Evolutionary conservation across 2,888 invertebrate genomes (phyloP), one percentile per base, ranked within the genome.

Genomic region (Mantis religiosa): DNA sequence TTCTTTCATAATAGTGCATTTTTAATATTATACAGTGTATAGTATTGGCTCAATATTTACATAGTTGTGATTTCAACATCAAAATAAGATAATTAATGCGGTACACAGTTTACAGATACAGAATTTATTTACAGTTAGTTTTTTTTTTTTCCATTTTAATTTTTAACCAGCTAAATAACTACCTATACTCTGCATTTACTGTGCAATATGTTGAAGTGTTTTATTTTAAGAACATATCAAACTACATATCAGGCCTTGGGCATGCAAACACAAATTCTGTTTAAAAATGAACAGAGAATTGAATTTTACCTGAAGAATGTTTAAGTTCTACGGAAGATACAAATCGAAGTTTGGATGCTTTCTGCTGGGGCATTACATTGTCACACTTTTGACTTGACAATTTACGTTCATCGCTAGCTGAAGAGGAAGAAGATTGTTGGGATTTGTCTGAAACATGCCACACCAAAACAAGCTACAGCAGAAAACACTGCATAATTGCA

Each of bases 301-400:
- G 20, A 71, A 90, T 92, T 91, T 93, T 95, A 96, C 96, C 96
- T 93, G 97, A 96, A 90, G 96, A 96, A 93, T 96, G 95, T 92
- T 96, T 96, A 93, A 96, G 96, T 93, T 97, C 97, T 91, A 97
- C 97, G 85, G 97, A 97, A 90, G 97, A 96, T 89, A 97, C 97
- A 94, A 97, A 97, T 91, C 97, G 95, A 91, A 97, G 94, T 94
- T 97, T 97, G 90, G 96, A 96, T 92, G 95, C 93, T 93, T 94
- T 95, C 93, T 94, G 93, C 91, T 94, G 94, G 92, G 93, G 91
- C 92, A 93, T 92, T 91, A 92, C 92, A 92, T 92, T 92, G 91
- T 92, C 92, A 92, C 91, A 91, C 92, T 93, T 93, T 93, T 92
- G 92, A 92, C 92, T 91, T 87, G 89, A 87, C 86, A 90, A 85